Percentiles rank a stretch among this genome's conserved stretches.
Conservation (phyloP, 2,797 vertebrate species). For the Synanceia verrucosa region DNA sequence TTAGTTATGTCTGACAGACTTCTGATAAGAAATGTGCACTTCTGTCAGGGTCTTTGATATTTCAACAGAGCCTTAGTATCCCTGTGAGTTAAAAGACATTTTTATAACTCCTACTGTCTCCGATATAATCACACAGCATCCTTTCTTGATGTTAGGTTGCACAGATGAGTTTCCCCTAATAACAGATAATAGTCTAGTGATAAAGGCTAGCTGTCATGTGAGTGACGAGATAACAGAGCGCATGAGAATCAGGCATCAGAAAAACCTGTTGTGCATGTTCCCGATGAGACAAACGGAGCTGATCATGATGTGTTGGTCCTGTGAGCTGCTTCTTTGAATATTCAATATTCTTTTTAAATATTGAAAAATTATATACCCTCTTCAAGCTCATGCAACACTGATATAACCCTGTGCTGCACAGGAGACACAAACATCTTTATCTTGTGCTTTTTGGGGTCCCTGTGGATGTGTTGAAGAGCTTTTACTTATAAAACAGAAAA, state of each 20-base stretch:
- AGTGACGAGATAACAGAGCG: constrained; percentile 20
- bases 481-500: neutral
- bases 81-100: neutral
- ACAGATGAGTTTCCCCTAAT: neutral
- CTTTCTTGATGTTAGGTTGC: neutral
- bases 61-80: neutral
- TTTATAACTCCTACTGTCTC: neutral
- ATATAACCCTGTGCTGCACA: no score
- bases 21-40: constrained; percentile 10
- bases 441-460: neutral
- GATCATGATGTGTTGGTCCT: neutral
- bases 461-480: neutral
- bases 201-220: constrained; percentile 21
- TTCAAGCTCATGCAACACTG: neutral
- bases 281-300: constrained; percentile 4
- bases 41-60: neutral
- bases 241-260: constrained; percentile 15
- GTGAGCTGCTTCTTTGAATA: neutral
- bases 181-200: neutral
- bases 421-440: neutral
- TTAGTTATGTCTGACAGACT: constrained; percentile 1
- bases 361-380: neutral
- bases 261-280: constrained; percentile 17
- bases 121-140: neutral
- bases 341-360: neutral